A percentile compares a stretch with the other conserved stretches of the same genome.
Evolutionary conservation across 2,113 vertebrate genomes (phyloP).

Genomic region (Chloroceryle aenea): DNA sequence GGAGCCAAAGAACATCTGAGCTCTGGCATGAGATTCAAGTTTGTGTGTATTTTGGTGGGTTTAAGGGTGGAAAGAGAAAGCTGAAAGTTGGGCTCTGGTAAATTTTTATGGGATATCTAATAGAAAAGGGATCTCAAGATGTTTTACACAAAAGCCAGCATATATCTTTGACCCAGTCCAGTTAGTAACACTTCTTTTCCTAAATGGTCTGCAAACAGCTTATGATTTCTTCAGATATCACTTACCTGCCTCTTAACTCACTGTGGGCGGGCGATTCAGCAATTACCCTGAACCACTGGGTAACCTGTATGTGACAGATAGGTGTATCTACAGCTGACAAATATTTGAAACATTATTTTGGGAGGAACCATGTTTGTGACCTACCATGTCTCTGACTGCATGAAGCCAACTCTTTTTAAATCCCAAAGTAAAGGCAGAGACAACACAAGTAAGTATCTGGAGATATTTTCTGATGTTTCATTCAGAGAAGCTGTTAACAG

Average conservation of each 20-base stretch:
- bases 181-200: not conserved
- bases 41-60: not conserved
- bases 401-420: not conserved
- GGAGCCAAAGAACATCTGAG: not conserved
- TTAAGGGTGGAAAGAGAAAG: not conserved
- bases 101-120: not conserved
- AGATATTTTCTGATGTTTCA: not conserved
- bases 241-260: not conserved
- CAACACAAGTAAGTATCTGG: not conserved
- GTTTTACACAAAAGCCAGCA: not conserved
- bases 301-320: too few species aligned
- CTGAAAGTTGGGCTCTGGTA: not conserved
- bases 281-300: too few species aligned
- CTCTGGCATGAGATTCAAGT: not conserved
- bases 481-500: not conserved
- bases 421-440: not conserved
- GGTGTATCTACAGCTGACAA: not conserved
- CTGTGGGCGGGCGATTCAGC: fast-evolving
- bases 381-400: not conserved
- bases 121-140: not conserved
- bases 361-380: not conserved
- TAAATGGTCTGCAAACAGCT: not conserved
- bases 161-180: not conserved
- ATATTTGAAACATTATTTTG: not conserved
- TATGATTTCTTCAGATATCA: not conserved